Conservation (phyloP, 2,113 vertebrate species). For the Chionomys nivalis region DNA sequence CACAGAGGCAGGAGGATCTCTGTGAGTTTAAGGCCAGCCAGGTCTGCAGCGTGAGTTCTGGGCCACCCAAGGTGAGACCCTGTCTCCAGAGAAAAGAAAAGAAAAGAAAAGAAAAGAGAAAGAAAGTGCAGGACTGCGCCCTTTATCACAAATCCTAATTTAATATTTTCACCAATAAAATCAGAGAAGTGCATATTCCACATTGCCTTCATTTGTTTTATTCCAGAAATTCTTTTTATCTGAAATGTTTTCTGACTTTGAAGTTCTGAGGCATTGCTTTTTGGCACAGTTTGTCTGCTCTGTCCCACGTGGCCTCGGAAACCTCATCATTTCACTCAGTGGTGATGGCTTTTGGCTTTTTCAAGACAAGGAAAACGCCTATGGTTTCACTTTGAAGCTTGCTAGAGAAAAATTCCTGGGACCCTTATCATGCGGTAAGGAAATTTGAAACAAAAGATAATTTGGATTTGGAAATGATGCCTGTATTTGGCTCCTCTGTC, state of each 20-base stretch:
- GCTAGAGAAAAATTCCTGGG: conserved; percentile 53
- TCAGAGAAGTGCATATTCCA: not conserved
- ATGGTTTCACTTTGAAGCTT: conserved; percentile 72
- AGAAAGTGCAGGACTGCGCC: not conserved
- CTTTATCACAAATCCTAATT: not conserved
- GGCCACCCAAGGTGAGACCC: not conserved
- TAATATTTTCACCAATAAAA: conserved; percentile 30
- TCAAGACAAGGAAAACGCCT: conserved; percentile 67
- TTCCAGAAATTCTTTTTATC: conserved; percentile 64
- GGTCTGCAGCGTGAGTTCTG: not conserved
- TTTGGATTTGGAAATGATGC: conserved; percentile 31
- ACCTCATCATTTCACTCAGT: conserved; percentile 65
- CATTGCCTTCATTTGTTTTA: conserved; percentile 42
- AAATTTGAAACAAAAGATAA: conserved; percentile 64
- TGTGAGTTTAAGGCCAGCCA: not conserved
- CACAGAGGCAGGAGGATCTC: not conserved
- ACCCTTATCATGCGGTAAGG: conserved; percentile 44
- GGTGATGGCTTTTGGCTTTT: conserved; percentile 66
- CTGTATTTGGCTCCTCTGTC: not conserved
- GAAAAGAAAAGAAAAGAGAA: not conserved
- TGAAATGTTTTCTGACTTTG: conserved; percentile 68
- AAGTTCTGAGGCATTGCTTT: conserved; percentile 69
- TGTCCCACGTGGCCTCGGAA: conserved; percentile 64
- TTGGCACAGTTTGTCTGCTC: conserved; percentile 60
- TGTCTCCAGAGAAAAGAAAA: not conserved